Evolutionary conservation across 2,888 invertebrate species (phyloP), one percentile per base, ranked within the genome.

Genomic region (Lacanobia oleracea): DNA sequence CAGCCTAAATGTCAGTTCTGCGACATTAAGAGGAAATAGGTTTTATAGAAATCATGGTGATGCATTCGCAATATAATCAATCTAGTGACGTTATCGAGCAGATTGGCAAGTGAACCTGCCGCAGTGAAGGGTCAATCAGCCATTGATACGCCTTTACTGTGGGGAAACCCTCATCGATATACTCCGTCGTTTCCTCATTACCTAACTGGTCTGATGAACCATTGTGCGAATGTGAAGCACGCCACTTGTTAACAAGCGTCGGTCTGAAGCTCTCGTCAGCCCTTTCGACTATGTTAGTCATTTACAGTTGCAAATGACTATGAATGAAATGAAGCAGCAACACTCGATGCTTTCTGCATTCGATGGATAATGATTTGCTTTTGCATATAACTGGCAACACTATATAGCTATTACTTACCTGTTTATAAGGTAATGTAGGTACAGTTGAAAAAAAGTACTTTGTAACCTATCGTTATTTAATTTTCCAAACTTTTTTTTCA

Each of bases 381-480:
- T 43, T 23, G 12, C 9, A 37, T n/a, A 6, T 45, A 23, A 45
- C 6, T 33, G 18, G 21, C n/a, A 10, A 60, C 14, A 18, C 37
- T 21, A 14, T 18, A 50, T 3, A 40, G 4, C 12, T 6, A 48
- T 50, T 75, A 56, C 27, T 64, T 43, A 43, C 54, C 40, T 45
- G 21, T 37, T 23, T 21, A 10, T 50, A 57, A 51, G 57, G 50
- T 50, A 57, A 51, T 51, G 50, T 45, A 67, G 45, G 27, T 67
- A 45, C n/a, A 27, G 23, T 5, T 16, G 23, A 18, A 76, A 57
- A 23, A 45, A 76, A 51, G 43, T 7, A 51, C 21, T 40, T 14
- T 2, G 8, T 16, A 2, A 7, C 57, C 21, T 57, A 59, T 8
- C 8, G 7, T 50, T 21, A 8, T 57, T 57, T 21, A 57, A 37